Evolutionary conservation across 2,888 invertebrate species (phyloP), one percentile per base, ranked within the genome.

Genomic region (Stenolophus ochropezus): DNA sequence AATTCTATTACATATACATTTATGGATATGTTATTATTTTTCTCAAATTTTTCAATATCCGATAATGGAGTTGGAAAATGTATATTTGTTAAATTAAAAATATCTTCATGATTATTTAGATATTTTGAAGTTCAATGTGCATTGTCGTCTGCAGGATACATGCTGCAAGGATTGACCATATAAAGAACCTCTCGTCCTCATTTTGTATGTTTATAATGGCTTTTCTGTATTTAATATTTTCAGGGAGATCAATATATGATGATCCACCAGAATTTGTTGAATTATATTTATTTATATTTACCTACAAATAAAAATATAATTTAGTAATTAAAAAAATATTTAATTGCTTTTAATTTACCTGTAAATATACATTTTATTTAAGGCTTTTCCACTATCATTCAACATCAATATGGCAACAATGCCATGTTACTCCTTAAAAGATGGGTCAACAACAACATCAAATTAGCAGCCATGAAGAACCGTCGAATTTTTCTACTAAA

Each of bases 1-100:
- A 74, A 16, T 23, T 82, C 51, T 20, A 84, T 47, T n/a, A 77
- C 82, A 56, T 81, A 82, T 5, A 83, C 82, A 49, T 83, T 83
- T 5, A 83, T 53, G n/a, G 77, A 71, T 8, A 83, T 82, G 25
- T 83, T 56, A 71, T 83, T 83, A 11, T 81, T 4, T 16, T 82
- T 74, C 82, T 83, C 84, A 82, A 84, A 84, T 42, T 77, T 80
- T n/a, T 42, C 2, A 21, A 84, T 83, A 21, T 83, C 81, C 83
- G 51, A 83, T 73, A 73, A 49, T 49, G 51, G 42, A 18, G 21
- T 73, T 1, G 49, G 73, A 49, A 73, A 49, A n/a, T 42, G 4
- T 20, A 73, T 73, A n/a, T 47, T 47, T n/a, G 73, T 20, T 4
- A 73, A 20, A 42, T 73, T n/a, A 21, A 73, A 49, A 27, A 73